These are phyloP conservation scores for Planiliza haematocheilus DNA, from an alignment of 2,113 vertebrate genomes.

Conservation along the genomic window DNA sequence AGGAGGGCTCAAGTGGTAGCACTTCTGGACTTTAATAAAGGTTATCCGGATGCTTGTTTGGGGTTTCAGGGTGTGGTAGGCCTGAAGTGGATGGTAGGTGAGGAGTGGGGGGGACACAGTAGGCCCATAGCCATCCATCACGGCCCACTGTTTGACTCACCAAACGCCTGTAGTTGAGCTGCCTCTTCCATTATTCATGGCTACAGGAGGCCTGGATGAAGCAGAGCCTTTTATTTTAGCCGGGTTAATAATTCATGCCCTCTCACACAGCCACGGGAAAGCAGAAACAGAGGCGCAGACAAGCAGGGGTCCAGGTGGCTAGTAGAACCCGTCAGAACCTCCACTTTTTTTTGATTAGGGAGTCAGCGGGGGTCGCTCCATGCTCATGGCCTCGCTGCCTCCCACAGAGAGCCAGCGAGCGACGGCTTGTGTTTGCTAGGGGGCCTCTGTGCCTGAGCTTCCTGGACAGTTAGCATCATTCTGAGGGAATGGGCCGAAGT, in stretches of 20 bases:
- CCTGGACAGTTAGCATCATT: constrained; percentile 56
- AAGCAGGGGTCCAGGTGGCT: constrained; percentile 75
- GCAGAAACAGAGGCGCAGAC: constrained; percentile 74
- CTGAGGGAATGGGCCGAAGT: constrained; percentile 29
- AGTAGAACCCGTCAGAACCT: constrained; percentile 74
- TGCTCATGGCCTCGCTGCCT: constrained; percentile 58
- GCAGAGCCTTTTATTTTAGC: constrained; percentile 85
- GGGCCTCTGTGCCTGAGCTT: constrained; percentile 42
- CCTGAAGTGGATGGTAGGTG: constrained; percentile 56
- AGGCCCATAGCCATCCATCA: constrained; percentile 79
- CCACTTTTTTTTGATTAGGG: constrained; percentile 72
- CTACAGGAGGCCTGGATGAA: constrained; percentile 77
- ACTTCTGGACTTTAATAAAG: constrained; percentile 66
- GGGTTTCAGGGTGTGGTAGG: constrained; percentile 58
- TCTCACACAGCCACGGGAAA: constrained; percentile 70
- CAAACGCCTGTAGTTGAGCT: constrained; percentile 82
- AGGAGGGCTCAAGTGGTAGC: constrained; percentile 39
- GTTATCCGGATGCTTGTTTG: constrained; percentile 55
- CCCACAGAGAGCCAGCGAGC: constrained; percentile 53
- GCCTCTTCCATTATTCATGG: constrained; percentile 84
- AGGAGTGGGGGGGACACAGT: constrained; percentile 38
- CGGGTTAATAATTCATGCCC: constrained; percentile 85
- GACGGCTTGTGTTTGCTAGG: constrained; percentile 41
- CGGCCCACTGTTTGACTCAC: constrained; percentile 80
- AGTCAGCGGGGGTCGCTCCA: constrained; percentile 65